A percentile compares a stretch with the other conserved stretches of the same genome.
Evolutionary conservation across 2,888 invertebrate species (phyloP).

Genomic region (Lasioglossum leucozonium): DNA sequence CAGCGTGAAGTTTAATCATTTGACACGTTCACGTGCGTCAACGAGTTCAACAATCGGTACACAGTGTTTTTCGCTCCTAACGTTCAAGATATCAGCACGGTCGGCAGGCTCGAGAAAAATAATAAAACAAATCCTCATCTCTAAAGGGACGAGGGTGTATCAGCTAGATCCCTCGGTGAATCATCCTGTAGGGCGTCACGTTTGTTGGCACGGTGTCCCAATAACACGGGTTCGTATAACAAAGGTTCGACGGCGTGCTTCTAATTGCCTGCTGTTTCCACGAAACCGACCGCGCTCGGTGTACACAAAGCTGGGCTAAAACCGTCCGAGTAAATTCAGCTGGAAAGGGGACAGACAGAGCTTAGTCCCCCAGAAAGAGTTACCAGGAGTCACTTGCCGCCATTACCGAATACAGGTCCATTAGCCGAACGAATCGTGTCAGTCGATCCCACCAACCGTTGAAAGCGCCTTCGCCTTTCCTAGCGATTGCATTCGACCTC

Average conservation of each 20-base stretch:
- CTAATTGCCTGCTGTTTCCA: constrained; percentile 15
- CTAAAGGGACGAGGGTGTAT: neutral
- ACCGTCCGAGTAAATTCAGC: constrained; percentile 13
- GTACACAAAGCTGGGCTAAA: constrained; percentile 11
- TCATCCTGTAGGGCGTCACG: neutral
- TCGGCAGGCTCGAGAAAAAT: too few species aligned
- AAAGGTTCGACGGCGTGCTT: neutral
- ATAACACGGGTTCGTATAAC: constrained; percentile 14
- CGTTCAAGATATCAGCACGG: too few species aligned
- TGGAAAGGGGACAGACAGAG: neutral
- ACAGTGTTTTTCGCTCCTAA: too few species aligned
- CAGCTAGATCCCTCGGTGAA: neutral
- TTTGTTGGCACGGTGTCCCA: neutral
- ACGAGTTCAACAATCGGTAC: too few species aligned
- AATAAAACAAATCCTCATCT: neutral
- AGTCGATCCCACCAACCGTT: constrained; percentile 25
- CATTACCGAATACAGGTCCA: constrained; percentile 29
- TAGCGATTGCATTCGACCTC: constrained; percentile 56
- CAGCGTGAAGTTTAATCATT: too few species aligned
- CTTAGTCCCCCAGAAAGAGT: constrained; percentile 16
- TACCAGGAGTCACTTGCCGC: constrained; percentile 16
- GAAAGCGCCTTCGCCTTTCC: constrained; percentile 28
- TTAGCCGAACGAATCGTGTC: constrained; percentile 36
- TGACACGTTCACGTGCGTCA: too few species aligned
- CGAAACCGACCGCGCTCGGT: constrained; percentile 1